phyloP scores from a whole-genome alignment of 37 sponge, comb jelly and placozoan genomes.

The Beroe ovata region DNA sequence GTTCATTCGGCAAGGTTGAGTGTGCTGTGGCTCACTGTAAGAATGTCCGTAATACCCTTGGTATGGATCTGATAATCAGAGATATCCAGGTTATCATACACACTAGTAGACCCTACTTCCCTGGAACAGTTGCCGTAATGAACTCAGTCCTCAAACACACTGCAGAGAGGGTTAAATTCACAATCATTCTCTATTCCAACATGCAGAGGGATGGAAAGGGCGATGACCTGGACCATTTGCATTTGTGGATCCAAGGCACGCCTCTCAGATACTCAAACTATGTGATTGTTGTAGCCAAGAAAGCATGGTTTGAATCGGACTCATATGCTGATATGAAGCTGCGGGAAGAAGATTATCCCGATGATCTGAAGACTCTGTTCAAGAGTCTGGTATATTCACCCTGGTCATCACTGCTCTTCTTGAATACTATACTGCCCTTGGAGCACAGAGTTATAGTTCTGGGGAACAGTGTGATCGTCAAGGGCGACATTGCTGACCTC shows the following conservation, averaged over 20 bases:
- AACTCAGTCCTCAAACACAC: conserved; percentile 30
- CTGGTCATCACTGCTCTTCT: not conserved
- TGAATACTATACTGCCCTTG: not conserved
- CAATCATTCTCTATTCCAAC: not conserved
- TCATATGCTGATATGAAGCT: not conserved
- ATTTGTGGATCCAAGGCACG: conserved; percentile 12
- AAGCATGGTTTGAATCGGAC: not conserved
- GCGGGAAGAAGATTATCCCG: not conserved
- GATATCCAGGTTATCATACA: conserved; percentile 31
- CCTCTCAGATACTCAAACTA: not conserved
- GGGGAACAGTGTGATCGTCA: not conserved
- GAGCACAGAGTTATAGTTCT: conserved; percentile 51
- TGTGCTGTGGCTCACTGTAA: conserved; percentile 45
- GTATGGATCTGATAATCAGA: conserved; percentile 44
- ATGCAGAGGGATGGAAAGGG: not conserved
- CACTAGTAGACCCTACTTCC: not conserved
- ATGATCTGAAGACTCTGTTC: no score
- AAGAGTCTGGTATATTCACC: not conserved
- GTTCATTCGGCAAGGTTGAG: conserved; percentile 50
- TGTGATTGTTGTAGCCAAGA: not conserved
- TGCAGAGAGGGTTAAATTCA: conserved; percentile 3
- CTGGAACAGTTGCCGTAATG: conserved; percentile 59
- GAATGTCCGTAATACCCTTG: not conserved
- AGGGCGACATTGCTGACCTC: conserved; percentile 20
- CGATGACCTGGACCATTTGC: not conserved